Percentiles rank a stretch among this genome's conserved stretches.
These are phyloP conservation scores for Poicephalus gulielmi DNA, from an alignment of 2,113 vertebrate genomes.

Conservation along the genomic window DNA sequence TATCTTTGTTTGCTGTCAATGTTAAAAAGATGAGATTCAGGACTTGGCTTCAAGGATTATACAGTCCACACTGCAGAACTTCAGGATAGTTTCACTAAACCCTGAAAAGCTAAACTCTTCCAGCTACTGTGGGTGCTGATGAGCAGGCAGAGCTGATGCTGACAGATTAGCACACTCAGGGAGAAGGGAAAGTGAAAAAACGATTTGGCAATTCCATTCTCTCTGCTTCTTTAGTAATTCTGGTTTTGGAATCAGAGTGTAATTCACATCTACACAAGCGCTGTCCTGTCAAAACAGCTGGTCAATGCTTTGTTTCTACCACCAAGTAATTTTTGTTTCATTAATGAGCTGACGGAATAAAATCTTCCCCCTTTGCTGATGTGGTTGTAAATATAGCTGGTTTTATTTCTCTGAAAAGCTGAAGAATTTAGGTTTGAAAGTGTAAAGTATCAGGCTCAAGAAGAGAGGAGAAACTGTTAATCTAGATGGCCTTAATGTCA, in stretches of 20 bases:
- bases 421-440: background rate
- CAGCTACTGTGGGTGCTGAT: background rate
- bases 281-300: background rate
- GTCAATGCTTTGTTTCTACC: background rate
- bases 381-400: background rate
- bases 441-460: background rate
- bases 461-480: slow-evolving; percentile 15
- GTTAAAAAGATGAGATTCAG: slow-evolving; percentile 46
- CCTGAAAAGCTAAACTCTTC: background rate
- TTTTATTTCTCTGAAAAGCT: background rate
- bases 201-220: background rate
- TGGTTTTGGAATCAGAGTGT: background rate
- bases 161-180: background rate
- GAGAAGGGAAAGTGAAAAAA: background rate
- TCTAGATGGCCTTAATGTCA: background rate
- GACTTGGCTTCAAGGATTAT: slow-evolving; percentile 1
- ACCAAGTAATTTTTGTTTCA: slow-evolving; percentile 1
- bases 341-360: background rate
- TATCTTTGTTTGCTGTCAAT: slow-evolving; percentile 79
- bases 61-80: background rate
- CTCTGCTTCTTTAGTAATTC: background rate
- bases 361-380: background rate
- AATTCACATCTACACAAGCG: background rate
- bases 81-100: background rate
- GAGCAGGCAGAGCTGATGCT: background rate